These are phyloP conservation scores for Nycticorax nycticorax DNA, from an alignment of 2,113 vertebrate genomes.

Conservation along the genomic window DNA sequence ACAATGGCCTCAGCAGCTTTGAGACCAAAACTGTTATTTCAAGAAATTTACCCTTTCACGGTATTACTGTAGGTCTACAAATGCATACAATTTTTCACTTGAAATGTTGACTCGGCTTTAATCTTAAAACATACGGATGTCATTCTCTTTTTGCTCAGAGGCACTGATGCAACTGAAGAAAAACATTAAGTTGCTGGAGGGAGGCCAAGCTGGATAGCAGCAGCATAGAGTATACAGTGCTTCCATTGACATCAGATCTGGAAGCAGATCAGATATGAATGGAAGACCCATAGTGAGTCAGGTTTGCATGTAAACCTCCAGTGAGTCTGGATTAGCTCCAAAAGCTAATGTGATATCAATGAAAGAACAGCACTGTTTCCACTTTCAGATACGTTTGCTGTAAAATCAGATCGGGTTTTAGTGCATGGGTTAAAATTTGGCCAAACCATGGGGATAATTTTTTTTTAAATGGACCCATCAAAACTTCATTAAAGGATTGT, in stretches of 20 bases:
- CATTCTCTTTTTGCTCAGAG: conserved; percentile 47
- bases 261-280: conserved; percentile 64
- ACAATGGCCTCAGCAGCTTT: not conserved
- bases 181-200: conserved; percentile 42
- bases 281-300: conserved; percentile 57
- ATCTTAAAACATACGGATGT: conserved; percentile 40
- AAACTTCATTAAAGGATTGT: not conserved
- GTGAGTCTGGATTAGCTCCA: conserved; percentile 52
- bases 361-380: conserved; percentile 37
- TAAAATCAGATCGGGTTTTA: conserved; percentile 8
- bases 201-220: conserved; percentile 11
- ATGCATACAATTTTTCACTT: not conserved
- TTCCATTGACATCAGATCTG: conserved; percentile 57
- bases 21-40: not conserved
- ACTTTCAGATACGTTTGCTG: not conserved
- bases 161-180: conserved; percentile 46
- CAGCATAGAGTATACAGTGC: not conserved
- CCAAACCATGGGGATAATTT: not conserved
- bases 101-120: conserved; percentile 28
- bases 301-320: conserved; percentile 61
- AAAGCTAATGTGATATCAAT: conserved; percentile 20
- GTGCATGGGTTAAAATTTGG: not conserved
- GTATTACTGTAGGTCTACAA: not conserved
- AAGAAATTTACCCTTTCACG: not conserved
- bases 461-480: not conserved